Evolutionary conservation across 2,888 invertebrate genomes (phyloP).

Genomic region (Flabesymbios commensalis): DNA sequence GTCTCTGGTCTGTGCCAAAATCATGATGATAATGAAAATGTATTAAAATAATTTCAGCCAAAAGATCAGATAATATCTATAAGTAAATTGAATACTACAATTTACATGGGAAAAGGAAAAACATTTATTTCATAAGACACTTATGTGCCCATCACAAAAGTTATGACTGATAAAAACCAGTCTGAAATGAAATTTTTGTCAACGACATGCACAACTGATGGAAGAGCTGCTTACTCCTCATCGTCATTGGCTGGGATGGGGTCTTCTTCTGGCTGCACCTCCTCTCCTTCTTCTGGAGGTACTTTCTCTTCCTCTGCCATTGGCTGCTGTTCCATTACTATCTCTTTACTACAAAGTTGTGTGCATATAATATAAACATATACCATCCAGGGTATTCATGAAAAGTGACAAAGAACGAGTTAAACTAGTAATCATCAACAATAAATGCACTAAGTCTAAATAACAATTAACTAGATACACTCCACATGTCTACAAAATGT

Average conservation of each 20-base stretch:
- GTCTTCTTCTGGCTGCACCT: not conserved
- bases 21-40: too few relatives aligned
- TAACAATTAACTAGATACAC: not conserved
- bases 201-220: too few relatives aligned
- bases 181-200: too few relatives aligned
- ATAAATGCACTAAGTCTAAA: not conserved
- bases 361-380: not conserved
- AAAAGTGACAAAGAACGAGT: not conserved
- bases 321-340: slow-evolving; percentile 2
- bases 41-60: too few relatives aligned
- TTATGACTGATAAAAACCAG: too few relatives aligned
- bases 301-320: slow-evolving; percentile 6
- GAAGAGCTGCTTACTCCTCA: not conserved
- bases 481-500: too few relatives aligned
- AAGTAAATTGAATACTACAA: too few relatives aligned
- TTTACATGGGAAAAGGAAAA: too few relatives aligned
- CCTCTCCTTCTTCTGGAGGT: slow-evolving; percentile 7
- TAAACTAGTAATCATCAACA: not conserved
- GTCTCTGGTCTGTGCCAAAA: too few relatives aligned
- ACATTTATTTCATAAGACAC: too few relatives aligned
- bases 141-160: too few relatives aligned
- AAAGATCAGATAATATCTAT: too few relatives aligned
- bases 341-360: slow-evolving; percentile 1
- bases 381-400: not conserved
- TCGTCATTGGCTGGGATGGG: not conserved